These are phyloP conservation scores for Pandemis heparana DNA, from an alignment of 2,888 invertebrate genomes.

Conservation along the genomic window DNA sequence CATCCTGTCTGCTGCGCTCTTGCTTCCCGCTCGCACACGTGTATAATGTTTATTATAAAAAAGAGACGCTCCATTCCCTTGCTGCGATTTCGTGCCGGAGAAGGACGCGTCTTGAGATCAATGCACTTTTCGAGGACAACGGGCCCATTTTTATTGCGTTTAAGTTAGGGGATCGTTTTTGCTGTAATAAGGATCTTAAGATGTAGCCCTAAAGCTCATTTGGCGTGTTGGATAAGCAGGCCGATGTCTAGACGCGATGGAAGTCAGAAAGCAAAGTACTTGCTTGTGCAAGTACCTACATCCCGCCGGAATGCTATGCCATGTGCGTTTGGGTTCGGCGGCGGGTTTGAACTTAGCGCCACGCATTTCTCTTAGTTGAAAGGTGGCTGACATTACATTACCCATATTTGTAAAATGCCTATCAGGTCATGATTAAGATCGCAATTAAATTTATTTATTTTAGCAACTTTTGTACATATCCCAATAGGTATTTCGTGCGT, in stretches of 20 bases:
- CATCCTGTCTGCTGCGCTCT: constrained; percentile 81
- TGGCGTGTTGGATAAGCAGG: constrained; percentile 56
- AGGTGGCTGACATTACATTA: not conserved
- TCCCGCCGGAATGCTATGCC: constrained; percentile 49
- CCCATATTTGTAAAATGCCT: not conserved
- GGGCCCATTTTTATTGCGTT: constrained; percentile 79
- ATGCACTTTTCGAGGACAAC: constrained; percentile 85
- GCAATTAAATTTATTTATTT: no score
- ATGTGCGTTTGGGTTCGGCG: constrained; percentile 57
- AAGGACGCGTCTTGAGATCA: constrained; percentile 83
- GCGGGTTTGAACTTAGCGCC: constrained; percentile 44
- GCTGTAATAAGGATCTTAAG: constrained; percentile 71
- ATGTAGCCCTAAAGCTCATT: constrained; percentile 63
- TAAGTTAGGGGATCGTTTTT: constrained; percentile 56
- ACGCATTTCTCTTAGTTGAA: constrained; percentile 18
- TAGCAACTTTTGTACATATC: no score
- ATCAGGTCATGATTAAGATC: not conserved
- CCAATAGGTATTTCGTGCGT: no score
- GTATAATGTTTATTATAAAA: constrained; percentile 59
- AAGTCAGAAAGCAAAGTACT: constrained; percentile 69
- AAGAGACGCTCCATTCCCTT: constrained; percentile 77
- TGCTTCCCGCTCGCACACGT: constrained; percentile 72
- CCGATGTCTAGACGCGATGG: constrained; percentile 79
- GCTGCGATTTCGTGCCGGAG: constrained; percentile 82
- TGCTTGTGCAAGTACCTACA: constrained; percentile 4